Percentiles rank a stretch among this genome's conserved stretches.
phyloP scores from a whole-genome alignment of 2,888 invertebrate species.

The Morpho achilles region DNA sequence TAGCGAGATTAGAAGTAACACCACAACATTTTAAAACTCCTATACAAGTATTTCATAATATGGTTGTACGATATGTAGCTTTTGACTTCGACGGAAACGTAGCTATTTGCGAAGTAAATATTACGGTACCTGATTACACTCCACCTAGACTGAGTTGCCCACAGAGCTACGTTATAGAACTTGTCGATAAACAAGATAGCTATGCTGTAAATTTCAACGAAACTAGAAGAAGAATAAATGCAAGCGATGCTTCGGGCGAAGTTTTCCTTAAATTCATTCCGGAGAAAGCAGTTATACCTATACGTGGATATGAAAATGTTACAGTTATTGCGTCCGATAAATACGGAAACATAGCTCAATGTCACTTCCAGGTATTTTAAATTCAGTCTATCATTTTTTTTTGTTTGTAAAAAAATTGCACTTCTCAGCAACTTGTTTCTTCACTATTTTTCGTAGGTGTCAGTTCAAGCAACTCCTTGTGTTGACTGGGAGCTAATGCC shows the following conservation, averaged over 20 bases:
- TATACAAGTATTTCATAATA: conserved; percentile 92
- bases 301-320: conserved; percentile 94
- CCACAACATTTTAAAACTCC: conserved; percentile 95
- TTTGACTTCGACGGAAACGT: conserved; percentile 99
- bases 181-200: conserved; percentile 93
- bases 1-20: conserved; percentile 94
- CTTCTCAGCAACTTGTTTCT: background rate
- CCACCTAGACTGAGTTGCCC: conserved; percentile 94
- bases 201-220: conserved; percentile 96
- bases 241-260: conserved; percentile 93
- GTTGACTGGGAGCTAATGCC: conserved; percentile 96
- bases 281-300: conserved; percentile 90
- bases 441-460: conserved; percentile 72
- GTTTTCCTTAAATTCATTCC: conserved; percentile 90
- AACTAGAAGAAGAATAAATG: conserved; percentile 89
- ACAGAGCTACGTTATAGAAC: conserved; percentile 95
- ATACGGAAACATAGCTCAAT: conserved; percentile 92
- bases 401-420: background rate
- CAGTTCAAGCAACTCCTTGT: conserved; percentile 95
- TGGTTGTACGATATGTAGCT: conserved; percentile 96
- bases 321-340: conserved; percentile 93
- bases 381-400: background rate
- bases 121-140: conserved; percentile 95
- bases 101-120: conserved; percentile 97
- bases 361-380: conserved; percentile 89